Conservation (phyloP, 2,113 vertebrate species). For the Leptodactylus fuscus region DNA sequence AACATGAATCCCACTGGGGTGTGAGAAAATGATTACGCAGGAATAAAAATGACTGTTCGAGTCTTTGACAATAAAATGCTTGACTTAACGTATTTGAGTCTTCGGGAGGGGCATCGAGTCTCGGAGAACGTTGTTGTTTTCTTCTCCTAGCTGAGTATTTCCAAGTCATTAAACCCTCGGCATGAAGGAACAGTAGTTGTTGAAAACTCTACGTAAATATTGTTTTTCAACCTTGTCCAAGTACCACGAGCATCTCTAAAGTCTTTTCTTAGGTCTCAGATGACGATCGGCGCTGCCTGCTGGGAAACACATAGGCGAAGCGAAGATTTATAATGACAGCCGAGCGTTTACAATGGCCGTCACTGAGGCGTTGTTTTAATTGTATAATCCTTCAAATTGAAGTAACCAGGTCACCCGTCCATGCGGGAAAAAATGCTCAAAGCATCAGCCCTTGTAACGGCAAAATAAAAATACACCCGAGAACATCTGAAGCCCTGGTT, state of each 20-base stretch:
- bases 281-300: conserved; percentile 27
- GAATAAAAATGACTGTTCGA: not conserved
- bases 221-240: conserved; percentile 29
- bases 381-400: conserved; percentile 52
- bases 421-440: conserved; percentile 51
- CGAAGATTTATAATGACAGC: conserved; percentile 31
- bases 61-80: conserved; percentile 21
- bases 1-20: not conserved
- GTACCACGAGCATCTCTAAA: conserved; percentile 11
- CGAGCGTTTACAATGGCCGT: conserved; percentile 38
- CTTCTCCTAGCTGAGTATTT: conserved; percentile 15
- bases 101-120: conserved; percentile 14
- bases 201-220: conserved; percentile 30
- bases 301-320: conserved; percentile 19
- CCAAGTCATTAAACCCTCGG: conserved; percentile 36
- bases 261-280: conserved; percentile 36
- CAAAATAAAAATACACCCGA: conserved; percentile 24
- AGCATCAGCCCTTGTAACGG: conserved; percentile 27
- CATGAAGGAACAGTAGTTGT: conserved; percentile 14
- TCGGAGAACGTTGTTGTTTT: not conserved
- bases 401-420: not conserved
- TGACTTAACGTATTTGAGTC: not conserved
- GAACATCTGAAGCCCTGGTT: not conserved
- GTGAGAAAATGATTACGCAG: not conserved
- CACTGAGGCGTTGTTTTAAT: conserved; percentile 26